Conservation (phyloP, 2,888 invertebrate species). For the Nemurella pictetii region DNA sequence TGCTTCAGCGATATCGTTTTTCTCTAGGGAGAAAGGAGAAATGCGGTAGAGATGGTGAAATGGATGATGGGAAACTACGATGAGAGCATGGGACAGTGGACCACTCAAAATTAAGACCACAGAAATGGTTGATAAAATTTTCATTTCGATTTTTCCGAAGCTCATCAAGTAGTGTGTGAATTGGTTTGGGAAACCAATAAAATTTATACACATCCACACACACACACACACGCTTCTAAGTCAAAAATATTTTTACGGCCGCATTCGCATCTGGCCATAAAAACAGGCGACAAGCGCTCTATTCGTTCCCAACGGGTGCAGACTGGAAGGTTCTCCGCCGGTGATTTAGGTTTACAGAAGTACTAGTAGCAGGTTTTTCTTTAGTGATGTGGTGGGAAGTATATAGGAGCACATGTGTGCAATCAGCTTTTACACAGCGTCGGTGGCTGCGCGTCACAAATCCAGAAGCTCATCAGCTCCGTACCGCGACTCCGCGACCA, state of each 20-base stretch:
- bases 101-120: too few species aligned
- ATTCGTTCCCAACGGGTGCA: too few species aligned
- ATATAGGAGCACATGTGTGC: neutral
- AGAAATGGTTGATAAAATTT: too few species aligned
- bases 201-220: too few species aligned
- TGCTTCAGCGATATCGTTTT: neutral
- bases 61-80: too few species aligned
- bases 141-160: too few species aligned
- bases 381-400: neutral
- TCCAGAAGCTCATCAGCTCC: neutral
- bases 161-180: too few species aligned
- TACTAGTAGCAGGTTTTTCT: neutral
- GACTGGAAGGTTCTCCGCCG: too few species aligned
- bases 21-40: neutral
- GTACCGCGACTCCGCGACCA: neutral
- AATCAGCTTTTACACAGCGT: neutral
- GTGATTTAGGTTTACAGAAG: neutral
- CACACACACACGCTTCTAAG: too few species aligned
- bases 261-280: neutral
- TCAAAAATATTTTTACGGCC: too few species aligned
- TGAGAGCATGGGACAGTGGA: too few species aligned
- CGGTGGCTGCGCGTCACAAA: neutral
- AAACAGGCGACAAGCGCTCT: neutral
- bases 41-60: neutral
- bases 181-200: neutral